Conservation (phyloP, 2,113 vertebrate genomes). For the Sinocyclocheilus rhinocerous region DNA sequence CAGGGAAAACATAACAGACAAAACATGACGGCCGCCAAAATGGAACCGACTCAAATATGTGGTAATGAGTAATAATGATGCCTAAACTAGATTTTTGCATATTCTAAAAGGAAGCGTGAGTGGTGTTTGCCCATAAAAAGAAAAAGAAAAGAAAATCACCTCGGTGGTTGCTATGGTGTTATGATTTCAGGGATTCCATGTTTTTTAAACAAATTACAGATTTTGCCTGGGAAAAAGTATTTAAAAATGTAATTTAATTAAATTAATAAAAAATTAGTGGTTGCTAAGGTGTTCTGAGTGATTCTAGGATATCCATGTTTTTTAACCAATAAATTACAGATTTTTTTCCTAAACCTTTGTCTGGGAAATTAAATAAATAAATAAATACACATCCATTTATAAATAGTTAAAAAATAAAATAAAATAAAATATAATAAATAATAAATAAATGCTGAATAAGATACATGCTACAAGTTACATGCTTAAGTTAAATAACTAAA, state of each 20-base stretch:
- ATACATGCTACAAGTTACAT: background rate
- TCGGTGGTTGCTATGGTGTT: background rate
- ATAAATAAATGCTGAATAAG: background rate
- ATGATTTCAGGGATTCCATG: background rate
- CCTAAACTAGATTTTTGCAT: background rate
- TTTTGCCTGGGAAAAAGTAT: too few species aligned
- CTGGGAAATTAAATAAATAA: background rate
- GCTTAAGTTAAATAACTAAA: background rate
- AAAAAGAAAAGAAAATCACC: too few species aligned
- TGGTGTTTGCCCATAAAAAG: background rate
- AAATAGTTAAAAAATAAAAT: background rate
- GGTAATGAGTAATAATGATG: background rate
- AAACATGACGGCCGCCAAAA: background rate
- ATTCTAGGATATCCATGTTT: background rate
- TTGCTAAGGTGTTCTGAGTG: too few species aligned
- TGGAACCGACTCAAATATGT: background rate
- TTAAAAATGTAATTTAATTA: too few species aligned
- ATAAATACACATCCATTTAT: background rate
- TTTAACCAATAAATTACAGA: background rate
- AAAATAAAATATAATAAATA: too few species aligned
- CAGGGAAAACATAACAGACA: slow-evolving; percentile 7
- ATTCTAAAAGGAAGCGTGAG: background rate
- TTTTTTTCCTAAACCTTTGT: background rate
- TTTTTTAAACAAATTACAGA: background rate
- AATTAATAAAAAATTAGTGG: too few species aligned